Evolutionary conservation across 2,888 invertebrate species (phyloP).

Genomic region (Incurvaria masculella): DNA sequence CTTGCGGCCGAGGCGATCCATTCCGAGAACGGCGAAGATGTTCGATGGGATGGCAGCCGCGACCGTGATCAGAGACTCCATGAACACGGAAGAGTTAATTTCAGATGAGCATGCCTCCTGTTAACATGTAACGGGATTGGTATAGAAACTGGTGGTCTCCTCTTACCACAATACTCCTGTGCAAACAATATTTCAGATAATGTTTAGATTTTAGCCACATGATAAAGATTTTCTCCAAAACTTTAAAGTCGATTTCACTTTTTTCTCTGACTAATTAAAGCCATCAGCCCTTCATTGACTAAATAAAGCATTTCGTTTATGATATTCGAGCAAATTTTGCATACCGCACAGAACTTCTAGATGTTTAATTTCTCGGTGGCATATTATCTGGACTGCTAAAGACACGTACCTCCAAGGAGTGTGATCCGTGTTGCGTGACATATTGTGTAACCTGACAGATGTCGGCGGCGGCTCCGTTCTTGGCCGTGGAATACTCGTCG

Average conservation of each 20-base stretch:
- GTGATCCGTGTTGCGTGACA: slow-evolving; percentile 66
- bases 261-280: no score
- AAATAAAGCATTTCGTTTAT: no score
- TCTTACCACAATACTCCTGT: no score
- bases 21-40: slow-evolving; percentile 75
- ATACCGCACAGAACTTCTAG: no score
- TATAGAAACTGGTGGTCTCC: no score
- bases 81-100: slow-evolving; percentile 76
- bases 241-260: not conserved
- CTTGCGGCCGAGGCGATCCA: slow-evolving; percentile 84
- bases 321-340: no score
- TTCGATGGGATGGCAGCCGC: slow-evolving; percentile 85
- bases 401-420: slow-evolving; percentile 49
- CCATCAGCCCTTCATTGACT: no score
- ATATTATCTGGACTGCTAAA: no score
- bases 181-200: no score
- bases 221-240: not conserved
- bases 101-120: slow-evolving; percentile 62
- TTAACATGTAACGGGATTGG: no score
- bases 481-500: slow-evolving; percentile 70
- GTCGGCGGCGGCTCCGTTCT: slow-evolving; percentile 64
- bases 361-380: no score
- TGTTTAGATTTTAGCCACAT: no score
- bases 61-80: slow-evolving; percentile 83
- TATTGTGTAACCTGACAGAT: slow-evolving; percentile 77